Evolutionary conservation across 2,113 vertebrate genomes (phyloP).

Genomic region (Microtus montanus): DNA sequence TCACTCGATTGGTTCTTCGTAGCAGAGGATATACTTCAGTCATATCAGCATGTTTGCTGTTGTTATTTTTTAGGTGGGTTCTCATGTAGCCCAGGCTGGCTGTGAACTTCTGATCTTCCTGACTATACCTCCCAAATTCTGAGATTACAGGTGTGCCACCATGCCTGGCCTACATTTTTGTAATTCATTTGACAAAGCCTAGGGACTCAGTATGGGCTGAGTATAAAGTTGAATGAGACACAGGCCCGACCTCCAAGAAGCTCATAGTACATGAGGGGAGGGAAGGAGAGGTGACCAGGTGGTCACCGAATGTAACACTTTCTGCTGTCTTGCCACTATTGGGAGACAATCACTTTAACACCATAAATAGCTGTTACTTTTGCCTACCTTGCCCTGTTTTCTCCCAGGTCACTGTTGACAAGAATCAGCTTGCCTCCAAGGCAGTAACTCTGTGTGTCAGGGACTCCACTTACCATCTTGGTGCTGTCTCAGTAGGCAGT

Average conservation of each 20-base stretch:
- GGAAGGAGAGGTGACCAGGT: background rate
- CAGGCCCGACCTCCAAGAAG: background rate
- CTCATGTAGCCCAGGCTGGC: background rate
- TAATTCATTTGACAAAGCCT: background rate
- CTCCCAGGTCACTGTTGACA: background rate
- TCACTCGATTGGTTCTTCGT: background rate
- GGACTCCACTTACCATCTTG: too few species aligned
- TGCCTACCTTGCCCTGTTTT: background rate
- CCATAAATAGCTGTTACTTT: background rate
- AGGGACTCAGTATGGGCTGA: background rate
- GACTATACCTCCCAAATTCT: background rate
- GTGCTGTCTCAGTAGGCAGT: background rate
- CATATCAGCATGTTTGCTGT: background rate
- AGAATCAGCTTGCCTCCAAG: background rate
- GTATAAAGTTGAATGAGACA: background rate
- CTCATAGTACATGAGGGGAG: background rate
- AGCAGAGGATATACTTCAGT: background rate
- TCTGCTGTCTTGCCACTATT: background rate
- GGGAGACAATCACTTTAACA: background rate
- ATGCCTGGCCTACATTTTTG: background rate
- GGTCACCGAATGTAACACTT: rapidly evolving
- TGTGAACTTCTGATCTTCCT: background rate
- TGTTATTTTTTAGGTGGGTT: background rate
- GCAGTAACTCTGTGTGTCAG: too few species aligned
- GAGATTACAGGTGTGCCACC: background rate